A percentile compares a stretch with the other conserved stretches of the same genome.
phyloP scores from a whole-genome alignment of 2,888 invertebrate genomes.

The Tipula vernalis region DNA sequence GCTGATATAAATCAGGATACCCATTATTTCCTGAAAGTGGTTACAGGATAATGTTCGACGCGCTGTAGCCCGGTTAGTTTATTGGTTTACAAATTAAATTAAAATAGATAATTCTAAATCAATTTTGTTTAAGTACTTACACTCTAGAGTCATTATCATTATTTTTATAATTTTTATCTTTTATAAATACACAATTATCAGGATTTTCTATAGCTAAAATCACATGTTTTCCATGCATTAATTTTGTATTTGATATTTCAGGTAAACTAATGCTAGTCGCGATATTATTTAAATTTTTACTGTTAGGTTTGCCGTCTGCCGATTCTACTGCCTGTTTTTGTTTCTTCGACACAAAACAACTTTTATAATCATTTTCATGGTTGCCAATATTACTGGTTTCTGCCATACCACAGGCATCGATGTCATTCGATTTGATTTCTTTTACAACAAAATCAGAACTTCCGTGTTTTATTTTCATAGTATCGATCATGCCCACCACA shows the following conservation, averaged over 20 bases:
- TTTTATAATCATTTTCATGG: neutral
- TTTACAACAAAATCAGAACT: neutral
- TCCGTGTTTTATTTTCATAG: neutral
- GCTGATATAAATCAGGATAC: neutral
- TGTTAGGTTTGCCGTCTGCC: neutral
- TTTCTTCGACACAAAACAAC: neutral
- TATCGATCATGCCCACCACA: neutral
- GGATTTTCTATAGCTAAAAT: constrained; percentile 13
- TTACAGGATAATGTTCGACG: neutral
- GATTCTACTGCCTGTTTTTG: neutral
- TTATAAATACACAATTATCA: neutral
- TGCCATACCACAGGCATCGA: neutral
- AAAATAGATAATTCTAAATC: neutral
- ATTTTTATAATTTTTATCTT: neutral
- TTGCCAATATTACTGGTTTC: neutral
- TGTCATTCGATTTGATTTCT: neutral
- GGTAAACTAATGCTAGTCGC: constrained; percentile 7
- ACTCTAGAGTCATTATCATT: constrained; percentile 5
- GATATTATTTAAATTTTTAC: neutral
- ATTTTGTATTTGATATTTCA: constrained; percentile 5
- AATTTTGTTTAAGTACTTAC: constrained; percentile 4
- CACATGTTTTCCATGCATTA: constrained; percentile 13
- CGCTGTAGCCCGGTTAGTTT: neutral
- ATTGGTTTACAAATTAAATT: neutral
- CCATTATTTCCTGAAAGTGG: neutral